Evolutionary conservation across 2,888 invertebrate species (phyloP).

Genomic region (Spodoptera exigua): DNA sequence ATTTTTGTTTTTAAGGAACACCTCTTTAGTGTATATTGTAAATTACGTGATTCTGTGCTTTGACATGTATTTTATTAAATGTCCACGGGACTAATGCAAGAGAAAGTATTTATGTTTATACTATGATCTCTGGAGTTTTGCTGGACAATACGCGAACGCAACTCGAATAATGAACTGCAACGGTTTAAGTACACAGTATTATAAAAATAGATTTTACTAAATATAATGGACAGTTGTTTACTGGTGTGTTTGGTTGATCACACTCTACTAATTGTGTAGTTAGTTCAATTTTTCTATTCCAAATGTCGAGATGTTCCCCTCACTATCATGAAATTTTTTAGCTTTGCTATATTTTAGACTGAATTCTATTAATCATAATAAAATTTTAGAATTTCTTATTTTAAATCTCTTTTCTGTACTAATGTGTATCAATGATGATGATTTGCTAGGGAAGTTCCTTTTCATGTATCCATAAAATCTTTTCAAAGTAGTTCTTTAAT

Average conservation of each 20-base stretch:
- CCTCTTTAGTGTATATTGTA: slow-evolving; percentile 50
- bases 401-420: not conserved
- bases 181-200: slow-evolving; percentile 74
- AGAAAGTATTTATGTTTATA: slow-evolving; percentile 60
- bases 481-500: not conserved
- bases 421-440: not conserved
- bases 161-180: slow-evolving; percentile 68
- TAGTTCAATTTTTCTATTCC: not conserved
- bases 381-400: not conserved
- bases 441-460: not conserved
- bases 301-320: slow-evolving; percentile 3
- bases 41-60: slow-evolving; percentile 48
- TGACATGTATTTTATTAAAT: slow-evolving; percentile 45
- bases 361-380: slow-evolving; percentile 20
- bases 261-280: not conserved
- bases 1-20: slow-evolving; percentile 42
- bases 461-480: not conserved
- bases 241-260: slow-evolving; percentile 13
- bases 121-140: slow-evolving; percentile 67
- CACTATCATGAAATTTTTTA: not conserved
- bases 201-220: slow-evolving; percentile 56
- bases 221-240: slow-evolving; percentile 37
- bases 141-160: slow-evolving; percentile 36
- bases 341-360: slow-evolving; percentile 5
- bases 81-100: slow-evolving; percentile 54